Conservation (phyloP, 2,888 invertebrate species). For the Chrysotoxum bicinctum region DNA sequence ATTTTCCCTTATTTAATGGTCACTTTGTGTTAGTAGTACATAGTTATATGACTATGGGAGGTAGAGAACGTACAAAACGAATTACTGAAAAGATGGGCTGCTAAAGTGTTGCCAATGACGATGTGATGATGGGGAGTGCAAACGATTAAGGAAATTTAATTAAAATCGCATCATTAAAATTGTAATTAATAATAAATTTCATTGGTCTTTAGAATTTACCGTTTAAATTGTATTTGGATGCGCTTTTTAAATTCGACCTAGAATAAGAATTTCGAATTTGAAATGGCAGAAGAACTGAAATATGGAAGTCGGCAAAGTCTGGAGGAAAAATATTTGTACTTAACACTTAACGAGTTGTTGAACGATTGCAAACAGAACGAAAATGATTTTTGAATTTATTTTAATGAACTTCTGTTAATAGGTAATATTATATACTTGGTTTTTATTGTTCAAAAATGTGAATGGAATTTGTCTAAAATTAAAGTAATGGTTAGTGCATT, state of each 20-base stretch:
- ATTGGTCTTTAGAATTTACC: not conserved
- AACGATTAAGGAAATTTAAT: conserved; percentile 64
- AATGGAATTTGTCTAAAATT: no score
- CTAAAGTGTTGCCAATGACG: not conserved
- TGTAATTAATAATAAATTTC: not conserved
- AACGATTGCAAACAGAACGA: not conserved
- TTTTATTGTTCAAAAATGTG: no score
- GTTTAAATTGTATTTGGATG: not conserved
- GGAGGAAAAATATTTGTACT: not conserved
- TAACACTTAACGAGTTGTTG: not conserved
- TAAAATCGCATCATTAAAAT: conserved; percentile 36
- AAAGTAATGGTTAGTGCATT: no score
- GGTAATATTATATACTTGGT: no score
- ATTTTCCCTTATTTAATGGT: conserved; percentile 69
- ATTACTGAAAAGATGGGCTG: conserved; percentile 44
- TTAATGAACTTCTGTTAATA: no score
- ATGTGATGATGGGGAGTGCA: conserved; percentile 5
- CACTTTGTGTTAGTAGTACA: conserved; percentile 51
- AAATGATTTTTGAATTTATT: not conserved
- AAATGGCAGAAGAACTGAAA: not conserved
- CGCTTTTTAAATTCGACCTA: not conserved
- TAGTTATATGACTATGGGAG: conserved; percentile 24
- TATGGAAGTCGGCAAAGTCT: not conserved
- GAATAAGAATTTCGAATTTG: not conserved
- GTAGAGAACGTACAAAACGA: conserved; percentile 52